A percentile compares a stretch with the other conserved stretches of the same genome.
These are phyloP conservation scores for Dipodomys merriami DNA, from an alignment of 2,113 vertebrate genomes.

Conservation along the genomic window DNA sequence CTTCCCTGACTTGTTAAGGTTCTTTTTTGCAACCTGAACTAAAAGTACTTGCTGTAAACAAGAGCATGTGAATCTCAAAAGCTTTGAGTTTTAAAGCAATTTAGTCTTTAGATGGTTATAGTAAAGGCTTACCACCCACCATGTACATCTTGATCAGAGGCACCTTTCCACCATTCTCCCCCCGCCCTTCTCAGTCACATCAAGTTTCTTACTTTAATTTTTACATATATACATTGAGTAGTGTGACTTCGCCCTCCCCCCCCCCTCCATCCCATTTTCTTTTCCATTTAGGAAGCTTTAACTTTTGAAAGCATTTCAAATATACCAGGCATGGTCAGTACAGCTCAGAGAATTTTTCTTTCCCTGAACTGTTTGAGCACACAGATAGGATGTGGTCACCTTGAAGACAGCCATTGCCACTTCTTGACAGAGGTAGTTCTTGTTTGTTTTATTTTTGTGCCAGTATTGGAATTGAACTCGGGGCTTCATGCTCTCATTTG, in stretches of 20 bases:
- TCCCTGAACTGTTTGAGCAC: not conserved
- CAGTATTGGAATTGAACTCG: no score
- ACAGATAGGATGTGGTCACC: not conserved
- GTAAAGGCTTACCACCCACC: no score
- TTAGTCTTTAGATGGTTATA: not conserved
- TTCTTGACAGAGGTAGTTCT: not conserved
- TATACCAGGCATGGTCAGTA: not conserved
- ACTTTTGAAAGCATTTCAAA: constrained; percentile 17
- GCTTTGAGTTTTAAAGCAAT: constrained; percentile 22
- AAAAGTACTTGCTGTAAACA: not conserved
- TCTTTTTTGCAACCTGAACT: not conserved
- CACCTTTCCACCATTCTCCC: no score
- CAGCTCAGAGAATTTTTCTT: not conserved
- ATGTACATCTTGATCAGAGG: no score
- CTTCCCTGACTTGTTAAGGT: not conserved
- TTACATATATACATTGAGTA: no score
- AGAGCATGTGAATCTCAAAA: not conserved
- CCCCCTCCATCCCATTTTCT: no score
- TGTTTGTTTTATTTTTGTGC: no score
- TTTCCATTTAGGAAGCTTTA: not conserved
- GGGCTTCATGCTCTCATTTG: no score
- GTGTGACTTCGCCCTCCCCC: no score
- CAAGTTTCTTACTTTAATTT: no score
- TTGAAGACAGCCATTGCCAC: not conserved
- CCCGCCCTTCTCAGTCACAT: no score